Evolutionary conservation across 2,113 vertebrate genomes (phyloP).

Genomic region (Chionis minor): DNA sequence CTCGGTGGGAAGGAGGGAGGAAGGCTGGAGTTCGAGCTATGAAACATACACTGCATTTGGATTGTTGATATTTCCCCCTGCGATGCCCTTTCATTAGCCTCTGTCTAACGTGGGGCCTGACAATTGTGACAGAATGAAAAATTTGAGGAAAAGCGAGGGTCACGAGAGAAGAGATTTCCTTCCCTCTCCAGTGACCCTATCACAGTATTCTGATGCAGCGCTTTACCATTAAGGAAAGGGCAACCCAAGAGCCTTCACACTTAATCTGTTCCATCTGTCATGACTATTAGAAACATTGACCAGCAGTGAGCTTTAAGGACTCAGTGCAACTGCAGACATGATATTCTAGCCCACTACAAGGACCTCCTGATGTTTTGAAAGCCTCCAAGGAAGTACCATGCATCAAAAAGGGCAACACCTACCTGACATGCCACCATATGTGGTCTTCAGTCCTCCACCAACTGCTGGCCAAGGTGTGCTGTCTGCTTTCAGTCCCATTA

Average conservation of each 20-base stretch:
- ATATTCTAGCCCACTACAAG: conserved; percentile 43
- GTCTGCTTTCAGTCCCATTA: conserved; percentile 89
- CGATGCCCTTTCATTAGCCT: conserved; percentile 32
- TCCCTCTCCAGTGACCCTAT: conserved; percentile 49
- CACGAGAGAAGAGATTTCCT: conserved; percentile 34
- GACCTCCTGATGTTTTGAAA: conserved; percentile 58
- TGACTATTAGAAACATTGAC: conserved; percentile 74
- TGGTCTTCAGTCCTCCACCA: conserved; percentile 76
- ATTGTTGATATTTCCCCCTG: conserved; percentile 34
- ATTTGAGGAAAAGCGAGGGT: conserved; percentile 54
- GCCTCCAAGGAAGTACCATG: conserved; percentile 45
- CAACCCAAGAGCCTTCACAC: conserved; percentile 73
- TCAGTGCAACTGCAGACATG: conserved; percentile 24
- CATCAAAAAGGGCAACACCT: conserved; percentile 75
- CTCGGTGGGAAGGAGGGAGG: background rate
- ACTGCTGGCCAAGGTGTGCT: conserved; percentile 89
- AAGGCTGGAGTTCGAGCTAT: background rate
- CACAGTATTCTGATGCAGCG: conserved; percentile 23
- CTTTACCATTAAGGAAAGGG: conserved; percentile 65
- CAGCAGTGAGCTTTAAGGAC: conserved; percentile 58
- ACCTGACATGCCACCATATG: conserved; percentile 90
- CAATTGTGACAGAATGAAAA: conserved; percentile 65
- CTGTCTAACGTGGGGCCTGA: conserved; percentile 53
- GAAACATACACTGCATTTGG: conserved; percentile 28
- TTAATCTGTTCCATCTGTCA: conserved; percentile 80